Percentiles rank a stretch among this genome's conserved stretches.
Conservation (phyloP, 2,113 vertebrate genomes). For the Thalassarche chlororhynchos region DNA sequence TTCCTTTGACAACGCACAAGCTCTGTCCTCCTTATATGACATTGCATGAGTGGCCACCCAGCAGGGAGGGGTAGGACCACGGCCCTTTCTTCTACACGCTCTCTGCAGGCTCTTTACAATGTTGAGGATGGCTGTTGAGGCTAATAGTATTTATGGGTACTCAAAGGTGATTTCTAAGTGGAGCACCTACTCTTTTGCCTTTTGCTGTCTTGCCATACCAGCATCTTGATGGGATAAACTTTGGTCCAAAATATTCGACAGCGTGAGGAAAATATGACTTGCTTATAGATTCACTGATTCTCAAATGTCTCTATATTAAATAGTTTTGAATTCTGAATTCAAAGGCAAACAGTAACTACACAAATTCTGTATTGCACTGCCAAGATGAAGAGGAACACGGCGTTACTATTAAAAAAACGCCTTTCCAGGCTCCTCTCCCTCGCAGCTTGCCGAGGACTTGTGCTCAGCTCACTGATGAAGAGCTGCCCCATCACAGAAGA, state of each 20-base stretch:
- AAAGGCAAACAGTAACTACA: background rate
- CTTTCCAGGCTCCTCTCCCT: background rate
- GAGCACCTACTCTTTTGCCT: background rate
- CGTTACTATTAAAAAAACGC: background rate
- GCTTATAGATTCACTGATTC: background rate
- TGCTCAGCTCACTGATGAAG: background rate
- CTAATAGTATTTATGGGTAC: background rate
- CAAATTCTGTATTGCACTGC: background rate
- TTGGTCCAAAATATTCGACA: background rate
- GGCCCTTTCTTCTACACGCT: background rate
- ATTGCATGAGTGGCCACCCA: rapidly evolving
- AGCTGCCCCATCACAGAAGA: background rate
- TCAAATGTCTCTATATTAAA: background rate
- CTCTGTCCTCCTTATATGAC: background rate
- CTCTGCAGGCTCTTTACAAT: background rate
- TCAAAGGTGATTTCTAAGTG: background rate
- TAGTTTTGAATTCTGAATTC: background rate
- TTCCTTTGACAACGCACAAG: background rate
- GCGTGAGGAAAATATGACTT: background rate
- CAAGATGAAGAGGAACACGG: background rate
- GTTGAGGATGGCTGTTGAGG: background rate
- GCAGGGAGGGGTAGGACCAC: background rate
- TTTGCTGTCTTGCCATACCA: background rate
- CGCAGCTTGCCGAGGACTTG: background rate
- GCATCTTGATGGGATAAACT: background rate